Percentiles rank a stretch among this genome's conserved stretches.
Evolutionary conservation across 2,113 vertebrate species (phyloP).

Genomic region (Alethe castanea): DNA sequence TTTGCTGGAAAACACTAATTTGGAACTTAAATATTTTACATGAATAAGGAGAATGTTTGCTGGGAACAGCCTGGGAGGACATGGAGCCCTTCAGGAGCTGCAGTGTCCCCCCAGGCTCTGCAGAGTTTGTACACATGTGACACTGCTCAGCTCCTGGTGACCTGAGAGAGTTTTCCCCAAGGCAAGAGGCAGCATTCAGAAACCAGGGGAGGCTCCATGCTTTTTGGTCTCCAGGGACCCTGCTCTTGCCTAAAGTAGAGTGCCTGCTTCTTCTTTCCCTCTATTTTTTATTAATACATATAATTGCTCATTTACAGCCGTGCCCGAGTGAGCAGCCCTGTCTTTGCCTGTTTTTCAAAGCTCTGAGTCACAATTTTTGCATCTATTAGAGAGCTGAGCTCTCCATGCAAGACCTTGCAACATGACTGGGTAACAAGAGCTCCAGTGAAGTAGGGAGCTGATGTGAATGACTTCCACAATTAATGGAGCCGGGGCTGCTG

Average conservation of each 20-base stretch:
- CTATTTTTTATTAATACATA: neutral
- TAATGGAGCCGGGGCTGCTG: neutral
- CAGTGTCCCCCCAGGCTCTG: neutral
- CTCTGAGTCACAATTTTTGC: neutral
- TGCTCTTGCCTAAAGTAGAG: neutral
- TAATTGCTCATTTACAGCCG: neutral
- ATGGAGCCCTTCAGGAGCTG: neutral
- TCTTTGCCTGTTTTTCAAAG: neutral
- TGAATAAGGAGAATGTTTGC: neutral
- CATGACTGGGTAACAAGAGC: neutral
- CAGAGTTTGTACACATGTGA: accelerated
- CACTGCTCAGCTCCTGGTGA: neutral
- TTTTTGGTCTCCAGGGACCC: neutral
- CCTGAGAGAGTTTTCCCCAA: neutral
- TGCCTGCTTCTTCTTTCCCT: neutral
- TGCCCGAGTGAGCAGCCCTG: neutral
- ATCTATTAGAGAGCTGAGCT: neutral
- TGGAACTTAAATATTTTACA: neutral
- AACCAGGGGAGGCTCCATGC: accelerated
- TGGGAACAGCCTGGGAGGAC: neutral
- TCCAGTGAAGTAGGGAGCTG: neutral
- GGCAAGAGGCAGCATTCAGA: neutral
- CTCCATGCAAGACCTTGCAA: neutral
- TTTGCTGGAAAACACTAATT: neutral
- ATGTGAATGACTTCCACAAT: slow-evolving; percentile 20